These are phyloP conservation scores for Saxidomus purpurata DNA, from an alignment of 1,140 invertebrate genomes.

Conservation along the genomic window DNA sequence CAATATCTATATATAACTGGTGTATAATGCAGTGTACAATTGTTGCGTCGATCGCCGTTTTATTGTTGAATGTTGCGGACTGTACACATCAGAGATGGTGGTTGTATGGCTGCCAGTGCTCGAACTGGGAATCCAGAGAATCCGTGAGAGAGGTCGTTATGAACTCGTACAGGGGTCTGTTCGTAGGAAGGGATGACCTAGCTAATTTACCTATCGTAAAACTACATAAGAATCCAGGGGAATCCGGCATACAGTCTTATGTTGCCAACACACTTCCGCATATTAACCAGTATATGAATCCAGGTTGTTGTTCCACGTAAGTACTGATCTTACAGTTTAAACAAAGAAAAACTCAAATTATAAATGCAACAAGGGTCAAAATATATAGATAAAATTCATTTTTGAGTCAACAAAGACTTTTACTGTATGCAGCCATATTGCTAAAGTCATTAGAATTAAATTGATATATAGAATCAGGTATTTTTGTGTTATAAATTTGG, in stretches of 20 bases:
- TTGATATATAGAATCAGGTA: too few relatives aligned
- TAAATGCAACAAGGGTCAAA: too few relatives aligned
- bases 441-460: too few relatives aligned
- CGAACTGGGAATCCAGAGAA: slow-evolving; percentile 63
- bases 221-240: slow-evolving; percentile 60
- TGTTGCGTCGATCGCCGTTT: background rate
- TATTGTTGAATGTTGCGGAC: slow-evolving; percentile 3
- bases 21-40: background rate
- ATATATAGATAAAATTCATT: too few relatives aligned
- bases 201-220: slow-evolving; percentile 55
- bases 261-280: slow-evolving; percentile 60
- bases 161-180: slow-evolving; percentile 63
- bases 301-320: slow-evolving; percentile 63
- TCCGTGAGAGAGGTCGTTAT: slow-evolving; percentile 61
- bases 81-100: slow-evolving; percentile 66
- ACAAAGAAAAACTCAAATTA: too few relatives aligned
- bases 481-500: too few relatives aligned
- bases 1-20: background rate
- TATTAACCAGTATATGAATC: slow-evolving; percentile 60
- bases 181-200: slow-evolving; percentile 58
- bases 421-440: too few relatives aligned
- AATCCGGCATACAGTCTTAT: slow-evolving; percentile 56
- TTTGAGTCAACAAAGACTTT: too few relatives aligned
- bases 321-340: background rate
- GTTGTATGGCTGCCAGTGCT: slow-evolving; percentile 65